Evolutionary conservation across 2,797 vertebrate genomes (phyloP), one percentile per base, ranked within the genome.

Genomic region (Protosalanx chinensis): DNA sequence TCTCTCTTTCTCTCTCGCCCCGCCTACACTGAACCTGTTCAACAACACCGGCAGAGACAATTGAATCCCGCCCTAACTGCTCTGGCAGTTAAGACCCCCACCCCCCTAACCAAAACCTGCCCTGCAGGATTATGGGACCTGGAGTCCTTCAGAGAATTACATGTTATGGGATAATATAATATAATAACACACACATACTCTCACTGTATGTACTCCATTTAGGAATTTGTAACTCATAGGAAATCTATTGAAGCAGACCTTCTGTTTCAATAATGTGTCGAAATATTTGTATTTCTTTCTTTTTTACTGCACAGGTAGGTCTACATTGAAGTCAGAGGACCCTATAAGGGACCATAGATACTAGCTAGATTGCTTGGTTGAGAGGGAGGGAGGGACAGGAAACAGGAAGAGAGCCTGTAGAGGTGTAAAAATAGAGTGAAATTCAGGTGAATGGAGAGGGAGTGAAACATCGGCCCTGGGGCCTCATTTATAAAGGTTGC

Each of bases 31-130:
- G 7, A 67, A 73, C 62, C 65, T 53, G 67, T 66, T 73, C 5
- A 27, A 75, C 58, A 58, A 71, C 85, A 85, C 86, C 78, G 84
- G 84, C 70, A 32, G 77, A 75, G 80, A 87, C 85, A 89, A 86
- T 77, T 81, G 82, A 87, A 82, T 86, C 86, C 79, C 56, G 80
- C 75, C 86, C 86, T 87, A 91, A 92, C 91, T 91, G 88, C 83
- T 83, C 68, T 18, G 13, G 67, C 81, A 80, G 79, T 84, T 77
- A 67, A 49, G 49, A 71, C 71, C 76, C 67, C 73, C 81, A 79
- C 60, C 65, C 84, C 85, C 76, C 66, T 23, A 74, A 67, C 68
- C 77, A 79, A 32, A 69, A 73, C 80, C 27, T 60, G 58, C 58
- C 7, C 13, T 27, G 80, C 33, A 75, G 91, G 33, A 86, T 78